Base-by-base conservation (phyloP, 2,888 invertebrate species). In the Gnatocerus cornutus region DNA sequence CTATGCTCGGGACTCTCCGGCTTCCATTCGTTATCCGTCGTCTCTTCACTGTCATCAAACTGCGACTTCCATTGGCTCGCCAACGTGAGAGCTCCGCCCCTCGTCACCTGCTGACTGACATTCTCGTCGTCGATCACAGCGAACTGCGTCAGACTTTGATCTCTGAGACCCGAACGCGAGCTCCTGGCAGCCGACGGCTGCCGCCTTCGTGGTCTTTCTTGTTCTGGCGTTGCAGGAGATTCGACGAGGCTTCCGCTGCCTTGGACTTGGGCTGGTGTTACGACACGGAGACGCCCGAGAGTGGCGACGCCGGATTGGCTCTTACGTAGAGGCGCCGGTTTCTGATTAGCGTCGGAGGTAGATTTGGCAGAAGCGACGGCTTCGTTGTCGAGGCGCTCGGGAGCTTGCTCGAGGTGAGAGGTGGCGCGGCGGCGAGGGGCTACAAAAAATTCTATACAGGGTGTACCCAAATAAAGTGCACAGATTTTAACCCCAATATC, bases 51-150 rank as follows among this genome's bases (percentile, higher is more conserved):
- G 83, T 97, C 97, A 79, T 97, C 97, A 82, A 97, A 97, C 83
- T 97, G 97, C 0, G 96, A 96, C 82, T 97, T 97, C 96, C 97
- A 97, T 80, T 94, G 94, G 12, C 97, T 97, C 0, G 95, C 97
- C 10, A 98, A 86, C 0, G 98, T 98, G 7, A 97, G 85, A 0
- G 95, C 95, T 0, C 96, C 96, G 10, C 95, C 94, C 81, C 93
- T 91, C 0, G 96, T 96, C 67, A 84, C 84, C 88, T 96, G 96
- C 82, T 96, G 96, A 2, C 96, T 96, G 0, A 96, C 93, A 80
- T 96, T 96, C 75, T 96, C 96, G 81, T 97, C 97, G 81, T 97
- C 97, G 83, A 96, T 96, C 70, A 96, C 90, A 0, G 96, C 97
- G 84, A 95, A 96, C 83, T 97, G 96, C 3, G 94, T 94, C 77